A percentile compares a stretch with the other conserved stretches of the same genome.
Evolutionary conservation across 1,140 invertebrate genomes (phyloP).

Genomic region (Planococcus citri): DNA sequence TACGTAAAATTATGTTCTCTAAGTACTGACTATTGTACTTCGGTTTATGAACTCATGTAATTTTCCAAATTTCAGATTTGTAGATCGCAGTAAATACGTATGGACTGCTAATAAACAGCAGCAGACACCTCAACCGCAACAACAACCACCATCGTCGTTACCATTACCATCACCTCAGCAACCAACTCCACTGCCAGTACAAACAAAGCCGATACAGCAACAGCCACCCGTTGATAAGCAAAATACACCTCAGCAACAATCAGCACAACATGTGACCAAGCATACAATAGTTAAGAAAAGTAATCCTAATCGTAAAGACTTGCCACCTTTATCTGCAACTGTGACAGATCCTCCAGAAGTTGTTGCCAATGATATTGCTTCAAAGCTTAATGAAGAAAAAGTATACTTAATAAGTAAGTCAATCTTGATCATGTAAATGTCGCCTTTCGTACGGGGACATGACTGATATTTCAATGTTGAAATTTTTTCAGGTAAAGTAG

Average conservation of each 20-base stretch:
- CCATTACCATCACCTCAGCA: neutral
- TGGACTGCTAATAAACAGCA: constrained; percentile 11
- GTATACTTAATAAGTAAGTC: neutral
- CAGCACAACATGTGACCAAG: neutral
- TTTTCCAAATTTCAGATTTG: neutral
- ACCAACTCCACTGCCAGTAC: neutral
- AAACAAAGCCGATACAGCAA: neutral
- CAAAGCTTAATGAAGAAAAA: constrained; percentile 1
- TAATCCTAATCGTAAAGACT: neutral
- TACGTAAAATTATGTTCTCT: neutral
- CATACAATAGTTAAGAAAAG: neutral
- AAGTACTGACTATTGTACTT: neutral
- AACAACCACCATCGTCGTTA: neutral
- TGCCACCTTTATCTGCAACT: neutral
- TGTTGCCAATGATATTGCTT: neutral
- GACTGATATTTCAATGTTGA: neutral
- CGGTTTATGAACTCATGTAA: neutral
- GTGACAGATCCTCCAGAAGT: neutral
- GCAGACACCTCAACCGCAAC: neutral
- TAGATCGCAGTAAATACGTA: constrained; percentile 5
- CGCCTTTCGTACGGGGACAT: neutral
- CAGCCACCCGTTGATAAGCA: neutral
- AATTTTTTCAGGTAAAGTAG: neutral
- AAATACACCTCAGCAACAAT: neutral
- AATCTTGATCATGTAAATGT: neutral